Base-by-base conservation (phyloP, 2,797 vertebrate genomes). In the Cossypha dichroa region DNA sequence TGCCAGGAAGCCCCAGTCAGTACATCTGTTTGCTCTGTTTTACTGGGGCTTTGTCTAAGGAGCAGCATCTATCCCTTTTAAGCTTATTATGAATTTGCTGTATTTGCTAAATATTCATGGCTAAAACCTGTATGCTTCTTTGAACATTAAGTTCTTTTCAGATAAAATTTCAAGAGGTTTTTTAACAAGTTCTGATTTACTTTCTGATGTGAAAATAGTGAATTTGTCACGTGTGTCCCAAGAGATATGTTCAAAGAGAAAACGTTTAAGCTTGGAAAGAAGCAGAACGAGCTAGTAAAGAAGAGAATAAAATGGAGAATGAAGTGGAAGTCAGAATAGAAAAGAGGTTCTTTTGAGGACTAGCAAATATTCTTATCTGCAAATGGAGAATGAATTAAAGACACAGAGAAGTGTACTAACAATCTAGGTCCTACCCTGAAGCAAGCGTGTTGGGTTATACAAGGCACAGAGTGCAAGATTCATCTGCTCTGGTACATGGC, bases 81-180 rank as follows among this genome's bases (percentile, higher is more conserved):
- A 85, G 36, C 28, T 77, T 60, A 70, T 70, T 85, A 78, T 20
- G 13, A 84, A 84, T 64, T 83, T 94, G 36, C 66, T 78, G 45
- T 63, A 52, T 80, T 81, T 93, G 69, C 34, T 90, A 85, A 78
- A 93, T 78, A 92, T 77, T 94, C 29, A 49, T 43, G 63, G n/a
- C 13, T 80, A 83, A 93, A 88, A 77, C 3, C 15, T 54, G 23
- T 64, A 60, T 76, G 20, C 25, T 60, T 87, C 48, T 91, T 83
- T 86, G 45, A 88, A 80, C 49, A 58, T 25, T 5, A 62, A 55
- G 22, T 45, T 70, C 9, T 58, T 80, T 77, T 67, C 60, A 85
- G 52, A 38, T 46, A 55, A 93, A 92, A 73, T 69, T 52, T 59
- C 25, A 66, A 67, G 33, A 74, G 28, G 2, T 40, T 75, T 91